These are phyloP conservation scores for Apostichopus parvimensis DNA, from an alignment of 35 echinoderm and acorn worm species.

Conservation along the genomic window DNA sequence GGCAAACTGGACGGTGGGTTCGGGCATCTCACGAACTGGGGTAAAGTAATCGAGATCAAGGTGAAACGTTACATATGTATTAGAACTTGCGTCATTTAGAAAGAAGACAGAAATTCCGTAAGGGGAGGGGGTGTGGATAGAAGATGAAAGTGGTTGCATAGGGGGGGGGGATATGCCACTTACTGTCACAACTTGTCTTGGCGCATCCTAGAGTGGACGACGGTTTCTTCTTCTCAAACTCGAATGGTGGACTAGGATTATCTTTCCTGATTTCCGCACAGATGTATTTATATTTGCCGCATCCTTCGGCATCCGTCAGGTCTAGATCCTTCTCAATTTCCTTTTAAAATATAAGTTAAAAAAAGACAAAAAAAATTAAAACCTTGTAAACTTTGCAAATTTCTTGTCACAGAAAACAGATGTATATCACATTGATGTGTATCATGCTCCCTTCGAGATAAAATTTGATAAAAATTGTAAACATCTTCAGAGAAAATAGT, in stretches of 20 bases:
- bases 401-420: too few relatives aligned
- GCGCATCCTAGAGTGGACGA: slow-evolving; percentile 27
- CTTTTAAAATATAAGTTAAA: not conserved
- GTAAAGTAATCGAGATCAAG: not conserved
- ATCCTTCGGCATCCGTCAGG: slow-evolving; percentile 1
- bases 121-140: too few relatives aligned
- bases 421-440: too few relatives aligned
- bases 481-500: too few relatives aligned
- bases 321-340: slow-evolving; percentile 22
- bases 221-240: slow-evolving; percentile 41
- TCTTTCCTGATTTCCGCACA: slow-evolving; percentile 52
- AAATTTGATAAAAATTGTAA: too few relatives aligned
- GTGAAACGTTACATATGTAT: too few relatives aligned
- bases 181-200: slow-evolving; percentile 47
- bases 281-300: slow-evolving; percentile 48
- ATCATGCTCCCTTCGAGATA: too few relatives aligned
- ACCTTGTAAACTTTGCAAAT: not conserved
- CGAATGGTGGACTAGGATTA: slow-evolving; percentile 41
- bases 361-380: not conserved
- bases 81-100: too few relatives aligned
- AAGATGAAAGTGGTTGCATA: too few relatives aligned
- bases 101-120: too few relatives aligned
- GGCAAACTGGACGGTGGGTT: slow-evolving; percentile 36
- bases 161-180: not conserved
- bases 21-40: not conserved